Base-by-base conservation (phyloP, 2,888 invertebrate species). In the Ochropleura leucogaster region DNA sequence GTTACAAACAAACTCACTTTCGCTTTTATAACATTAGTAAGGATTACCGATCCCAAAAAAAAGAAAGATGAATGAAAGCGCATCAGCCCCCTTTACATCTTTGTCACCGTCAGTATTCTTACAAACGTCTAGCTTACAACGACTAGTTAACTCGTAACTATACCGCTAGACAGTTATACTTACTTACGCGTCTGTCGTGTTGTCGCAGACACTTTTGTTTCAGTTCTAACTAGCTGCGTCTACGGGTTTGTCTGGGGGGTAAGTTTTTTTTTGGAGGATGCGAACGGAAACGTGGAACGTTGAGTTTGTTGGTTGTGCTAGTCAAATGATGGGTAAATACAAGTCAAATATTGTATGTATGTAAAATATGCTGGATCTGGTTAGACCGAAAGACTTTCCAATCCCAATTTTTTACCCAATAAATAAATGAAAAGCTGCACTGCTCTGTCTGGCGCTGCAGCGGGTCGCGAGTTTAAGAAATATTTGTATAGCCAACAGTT, bases 81-180 rank as follows among this genome's bases (percentile, higher is more conserved):
- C 30, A 30, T 30, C 30, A 30, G 30, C 30, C 30, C 30, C 30
- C 30, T 60, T 42, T 70, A 81, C 16, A 81, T 81, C 81, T 49
- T 65, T 83, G 80, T 83, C 14, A 5, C 42, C 3, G 5, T 3
- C 1, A 55, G 63, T 46, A 42, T 18, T n/a, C 62, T n/a, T 20
- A 63, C 46, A 47, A 65, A 44, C n/a, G 42, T 42, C 42, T 74
- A 64, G 53, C 65, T 51, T 10, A 51, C 55, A 30, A 40, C 12
- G 14, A 30, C 44, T 57, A 72, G n/a, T 53, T 57, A 59, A 20
- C 18, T 53, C 7, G 6, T 59, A 49, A 49, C 53, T 12, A 70
- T 4, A 7, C 20, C 42, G 18, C 60, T 18, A 60, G 30, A 30
- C 3, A 30, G 53, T 42, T 16, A 20, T 40, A 20, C 49, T 55